Base-by-base conservation (phyloP, 1,140 invertebrate species). In the Meloidogyne hapla region DNA sequence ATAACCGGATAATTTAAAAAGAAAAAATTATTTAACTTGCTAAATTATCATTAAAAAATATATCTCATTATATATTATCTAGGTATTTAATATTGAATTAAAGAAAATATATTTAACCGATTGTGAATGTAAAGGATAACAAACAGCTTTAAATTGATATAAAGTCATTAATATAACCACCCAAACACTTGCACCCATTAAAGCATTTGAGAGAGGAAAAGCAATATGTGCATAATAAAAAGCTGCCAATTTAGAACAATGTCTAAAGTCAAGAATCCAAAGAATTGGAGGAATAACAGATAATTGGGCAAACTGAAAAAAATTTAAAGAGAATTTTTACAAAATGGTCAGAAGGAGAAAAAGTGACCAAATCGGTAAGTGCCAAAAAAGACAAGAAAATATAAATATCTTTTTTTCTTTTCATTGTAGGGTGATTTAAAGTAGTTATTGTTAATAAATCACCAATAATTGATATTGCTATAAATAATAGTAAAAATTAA, bases 211-310 rank as follows among this genome's bases (percentile, higher is more conserved):
- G 75, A 86, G 63, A 38, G 85, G 85, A 68, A 86, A 86, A 25
- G 85, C 85, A 56, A 86, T 80, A 76, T 86, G 85, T 15, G 85
- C 86, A 64, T 86, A 86, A 74, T 84, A 86, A 69, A 87, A 84
- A 15, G 85, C 82, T 33, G 83, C 80, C 5, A 77, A 56, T 40
- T 68, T 42, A 12, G 85, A 87, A 66, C 85, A 86, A 8, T 82
- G 69, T n/a, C 80, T 71, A 45, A 79, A 79, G 62, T 86, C 83
- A 28, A 87, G 70, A 45, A 86, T 40, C 85, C 85, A 86, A 56
- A 87, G 64, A 62, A 86, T 77, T 82, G 87, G 87, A 42, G 85
- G 85, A 64, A 86, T 83, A 38, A 87, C 83, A 9, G 86, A 87
- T 48, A 86, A 45, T 48, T 87, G 85, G 15, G 85, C 84, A 21